Conservation (phyloP, 2,113 vertebrate genomes). For the Speoplatyrhinus poulsoni region DNA sequence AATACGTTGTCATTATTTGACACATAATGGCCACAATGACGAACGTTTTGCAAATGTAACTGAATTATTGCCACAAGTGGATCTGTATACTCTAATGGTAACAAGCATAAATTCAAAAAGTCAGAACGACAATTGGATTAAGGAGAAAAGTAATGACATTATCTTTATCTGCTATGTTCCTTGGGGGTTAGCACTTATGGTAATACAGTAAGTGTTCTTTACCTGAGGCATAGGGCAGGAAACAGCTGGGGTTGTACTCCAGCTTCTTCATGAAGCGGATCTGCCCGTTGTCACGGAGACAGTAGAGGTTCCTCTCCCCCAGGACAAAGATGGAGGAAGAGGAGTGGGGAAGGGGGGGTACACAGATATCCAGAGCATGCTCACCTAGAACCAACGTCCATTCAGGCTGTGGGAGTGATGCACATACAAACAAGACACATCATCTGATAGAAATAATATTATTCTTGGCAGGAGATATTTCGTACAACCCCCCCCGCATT, state of each 20-base stretch:
- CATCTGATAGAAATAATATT: neutral
- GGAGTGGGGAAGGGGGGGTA: constrained; percentile 82
- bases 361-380: constrained; percentile 85
- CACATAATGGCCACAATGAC: too few species aligned
- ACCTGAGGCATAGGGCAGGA: constrained; percentile 91
- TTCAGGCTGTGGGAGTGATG: constrained; percentile 81
- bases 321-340: constrained; percentile 87
- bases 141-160: too few species aligned
- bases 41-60: too few species aligned
- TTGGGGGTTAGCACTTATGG: too few species aligned
- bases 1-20: too few species aligned
- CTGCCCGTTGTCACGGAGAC: constrained; percentile 92
- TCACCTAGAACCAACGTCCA: constrained; percentile 94
- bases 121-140: too few species aligned
- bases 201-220: constrained; percentile 1
- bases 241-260: constrained; percentile 93
- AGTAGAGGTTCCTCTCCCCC: constrained; percentile 94
- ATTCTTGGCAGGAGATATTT: too few species aligned
- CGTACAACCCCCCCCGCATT: too few species aligned
- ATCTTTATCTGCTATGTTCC: too few species aligned
- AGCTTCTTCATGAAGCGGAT: constrained; percentile 98
- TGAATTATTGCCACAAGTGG: too few species aligned
- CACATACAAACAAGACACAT: neutral
- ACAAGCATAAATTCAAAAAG: too few species aligned
- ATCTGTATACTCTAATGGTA: too few species aligned